These are phyloP conservation scores for Tenthredo notha DNA, from an alignment of 2,888 invertebrate species.

Conservation along the genomic window DNA sequence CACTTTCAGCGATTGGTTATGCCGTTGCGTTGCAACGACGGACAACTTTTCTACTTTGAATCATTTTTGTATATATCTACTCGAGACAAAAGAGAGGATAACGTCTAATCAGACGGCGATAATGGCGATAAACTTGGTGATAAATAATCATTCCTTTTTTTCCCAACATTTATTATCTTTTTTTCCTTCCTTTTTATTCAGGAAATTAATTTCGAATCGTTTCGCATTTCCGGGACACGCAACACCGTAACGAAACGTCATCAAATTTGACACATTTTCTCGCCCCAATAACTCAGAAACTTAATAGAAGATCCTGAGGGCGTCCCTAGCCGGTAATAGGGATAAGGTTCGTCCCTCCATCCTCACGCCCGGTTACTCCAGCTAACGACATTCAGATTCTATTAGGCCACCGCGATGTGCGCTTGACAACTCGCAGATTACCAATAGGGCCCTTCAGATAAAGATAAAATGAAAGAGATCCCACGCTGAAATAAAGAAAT, in stretches of 20 bases:
- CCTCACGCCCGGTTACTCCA: constrained; percentile 74
- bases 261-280: constrained; percentile 59
- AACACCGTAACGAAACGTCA: constrained; percentile 33
- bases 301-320: constrained; percentile 56
- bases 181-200: no score
- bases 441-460: constrained; percentile 46
- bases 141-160: neutral
- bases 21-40: neutral
- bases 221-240: constrained; percentile 13
- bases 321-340: constrained; percentile 66
- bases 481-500: neutral
- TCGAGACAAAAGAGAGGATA: neutral
- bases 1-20: constrained; percentile 42
- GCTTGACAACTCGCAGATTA: constrained; percentile 69
- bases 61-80: neutral
- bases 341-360: constrained; percentile 67
- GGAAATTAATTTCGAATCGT: neutral
- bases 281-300: constrained; percentile 61
- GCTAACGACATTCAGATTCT: constrained; percentile 75
- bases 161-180: neutral
- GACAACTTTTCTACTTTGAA: neutral
- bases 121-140: neutral
- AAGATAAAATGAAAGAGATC: constrained; percentile 39
- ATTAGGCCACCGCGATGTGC: constrained; percentile 69
- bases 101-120: neutral